These are phyloP conservation scores for Lasiommata megera DNA, from an alignment of 2,888 invertebrate species.

Conservation along the genomic window DNA sequence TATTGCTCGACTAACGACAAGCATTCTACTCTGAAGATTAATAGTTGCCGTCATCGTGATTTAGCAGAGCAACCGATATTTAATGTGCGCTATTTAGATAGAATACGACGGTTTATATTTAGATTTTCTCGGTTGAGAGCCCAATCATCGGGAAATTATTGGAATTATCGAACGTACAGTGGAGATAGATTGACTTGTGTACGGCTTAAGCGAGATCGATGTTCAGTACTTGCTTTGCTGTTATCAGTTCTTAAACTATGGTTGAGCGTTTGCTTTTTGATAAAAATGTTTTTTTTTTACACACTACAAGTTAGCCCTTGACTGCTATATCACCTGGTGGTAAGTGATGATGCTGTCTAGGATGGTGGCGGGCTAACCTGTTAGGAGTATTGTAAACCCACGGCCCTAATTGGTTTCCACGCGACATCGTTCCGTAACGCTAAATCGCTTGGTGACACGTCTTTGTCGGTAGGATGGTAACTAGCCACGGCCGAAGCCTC, in stretches of 20 bases:
- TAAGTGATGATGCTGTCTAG: too few relatives aligned
- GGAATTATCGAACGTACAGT: constrained; percentile 31
- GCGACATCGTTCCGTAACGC: too few relatives aligned
- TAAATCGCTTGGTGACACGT: too few relatives aligned
- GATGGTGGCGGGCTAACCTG: too few relatives aligned
- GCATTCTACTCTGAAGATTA: constrained; percentile 77
- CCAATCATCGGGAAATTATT: constrained; percentile 49
- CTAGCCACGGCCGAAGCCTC: too few relatives aligned
- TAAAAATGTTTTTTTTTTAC: too few relatives aligned
- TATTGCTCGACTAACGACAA: constrained; percentile 78
- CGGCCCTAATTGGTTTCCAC: too few relatives aligned
- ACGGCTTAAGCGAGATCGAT: background rate
- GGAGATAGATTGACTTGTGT: constrained; percentile 11
- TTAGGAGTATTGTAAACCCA: too few relatives aligned
- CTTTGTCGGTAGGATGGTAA: too few relatives aligned
- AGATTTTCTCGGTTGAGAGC: constrained; percentile 63
- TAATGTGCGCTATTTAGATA: constrained; percentile 75
- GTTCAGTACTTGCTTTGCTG: background rate
- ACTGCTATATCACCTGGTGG: too few relatives aligned
- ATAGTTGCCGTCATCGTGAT: constrained; percentile 77
- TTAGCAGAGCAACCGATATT: constrained; percentile 79
- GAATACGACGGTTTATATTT: constrained; percentile 71
- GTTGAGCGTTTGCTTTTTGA: background rate
- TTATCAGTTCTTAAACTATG: background rate
- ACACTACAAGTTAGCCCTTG: too few relatives aligned